Percentiles rank a stretch among this genome's conserved stretches.
phyloP scores from a whole-genome alignment of 2,797 vertebrate species.

The Sitta carolinensis region DNA sequence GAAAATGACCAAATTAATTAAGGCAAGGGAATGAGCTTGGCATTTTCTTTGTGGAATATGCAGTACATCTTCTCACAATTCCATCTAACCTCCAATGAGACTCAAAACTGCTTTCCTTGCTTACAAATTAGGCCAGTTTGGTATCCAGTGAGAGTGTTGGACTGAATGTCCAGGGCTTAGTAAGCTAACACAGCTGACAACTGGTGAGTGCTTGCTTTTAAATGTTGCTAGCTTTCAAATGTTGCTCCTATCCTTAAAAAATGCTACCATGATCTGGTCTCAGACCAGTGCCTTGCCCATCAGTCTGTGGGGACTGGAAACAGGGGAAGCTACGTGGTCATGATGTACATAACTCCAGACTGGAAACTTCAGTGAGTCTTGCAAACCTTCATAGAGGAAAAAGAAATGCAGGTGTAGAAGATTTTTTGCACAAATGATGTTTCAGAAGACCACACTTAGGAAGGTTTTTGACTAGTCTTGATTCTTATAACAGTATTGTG shows the following conservation, averaged over 20 bases:
- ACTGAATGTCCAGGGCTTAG: not conserved
- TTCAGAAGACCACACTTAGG: not conserved
- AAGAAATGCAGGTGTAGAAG: not conserved
- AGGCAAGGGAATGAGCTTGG: not conserved
- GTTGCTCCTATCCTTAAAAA: not conserved
- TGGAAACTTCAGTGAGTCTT: not conserved
- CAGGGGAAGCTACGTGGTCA: not conserved
- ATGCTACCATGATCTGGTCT: accelerated
- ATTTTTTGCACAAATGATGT: not conserved
- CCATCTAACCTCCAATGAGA: not conserved
- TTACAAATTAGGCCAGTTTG: not conserved
- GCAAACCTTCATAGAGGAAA: not conserved
- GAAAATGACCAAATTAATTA: not conserved
- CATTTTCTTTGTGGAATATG: not conserved
- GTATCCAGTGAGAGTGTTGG: not conserved
- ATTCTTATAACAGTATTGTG: not conserved
- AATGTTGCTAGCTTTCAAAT: not conserved
- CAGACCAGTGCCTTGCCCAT: not conserved
- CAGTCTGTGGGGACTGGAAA: not conserved
- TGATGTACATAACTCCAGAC: not conserved
- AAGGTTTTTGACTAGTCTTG: not conserved
- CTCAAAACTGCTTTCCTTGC: not conserved
- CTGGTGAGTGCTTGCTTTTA: not conserved
- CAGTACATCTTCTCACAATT: not conserved
- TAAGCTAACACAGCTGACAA: not conserved